phyloP scores from a whole-genome alignment of 2,797 vertebrate genomes.

The Coregonus suidteri region DNA sequence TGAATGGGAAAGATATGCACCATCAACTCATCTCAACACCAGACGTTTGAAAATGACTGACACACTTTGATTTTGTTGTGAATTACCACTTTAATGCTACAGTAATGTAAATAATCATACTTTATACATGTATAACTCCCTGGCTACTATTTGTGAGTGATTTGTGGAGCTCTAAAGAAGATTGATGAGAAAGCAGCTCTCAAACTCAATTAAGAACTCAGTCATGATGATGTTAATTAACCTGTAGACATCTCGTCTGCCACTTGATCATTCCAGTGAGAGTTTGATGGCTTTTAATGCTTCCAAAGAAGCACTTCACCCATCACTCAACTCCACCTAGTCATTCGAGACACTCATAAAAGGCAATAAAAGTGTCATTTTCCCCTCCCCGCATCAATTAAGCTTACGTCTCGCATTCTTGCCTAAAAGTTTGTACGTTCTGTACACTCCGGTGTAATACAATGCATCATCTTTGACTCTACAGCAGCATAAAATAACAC shows the following conservation, averaged over 20 bases:
- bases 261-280: constrained; percentile 23
- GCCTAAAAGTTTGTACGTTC: constrained; percentile 9
- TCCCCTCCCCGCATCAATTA: constrained; percentile 32
- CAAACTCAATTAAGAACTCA: constrained; percentile 30
- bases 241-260: constrained; percentile 24
- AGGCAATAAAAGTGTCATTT: constrained; percentile 35
- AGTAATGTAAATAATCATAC: not conserved
- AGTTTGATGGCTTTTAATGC: constrained; percentile 28
- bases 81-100: not conserved
- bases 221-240: constrained; percentile 41
- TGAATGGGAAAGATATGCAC: too few relatives aligned
- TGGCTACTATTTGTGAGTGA: not conserved
- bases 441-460: constrained; percentile 12
- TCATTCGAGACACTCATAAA: constrained; percentile 19
- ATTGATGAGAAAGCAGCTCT: not conserved
- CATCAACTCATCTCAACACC: not conserved
- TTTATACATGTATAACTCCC: not conserved
- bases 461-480: constrained; percentile 18
- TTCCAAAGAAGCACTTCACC: constrained; percentile 23
- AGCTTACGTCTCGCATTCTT: constrained; percentile 11
- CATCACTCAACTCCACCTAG: constrained; percentile 25
- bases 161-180: not conserved
- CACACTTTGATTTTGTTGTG: not conserved
- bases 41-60: too few relatives aligned
- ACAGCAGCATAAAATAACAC: constrained; percentile 9